Evolutionary conservation across 2,113 vertebrate genomes (phyloP).

Genomic region (Eleginops maclovinus): DNA sequence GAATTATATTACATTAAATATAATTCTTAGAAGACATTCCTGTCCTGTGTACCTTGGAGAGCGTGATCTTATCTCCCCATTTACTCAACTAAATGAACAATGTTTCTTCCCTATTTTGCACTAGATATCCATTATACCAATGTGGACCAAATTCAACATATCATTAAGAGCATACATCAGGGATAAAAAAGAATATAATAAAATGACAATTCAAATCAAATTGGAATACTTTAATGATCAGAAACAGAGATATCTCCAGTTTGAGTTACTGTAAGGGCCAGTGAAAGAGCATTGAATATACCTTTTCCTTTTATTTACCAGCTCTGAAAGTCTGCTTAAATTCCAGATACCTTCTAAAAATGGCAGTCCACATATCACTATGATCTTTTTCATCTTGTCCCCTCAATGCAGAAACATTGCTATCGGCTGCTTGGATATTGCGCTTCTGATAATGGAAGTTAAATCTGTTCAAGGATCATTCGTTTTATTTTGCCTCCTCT

Average conservation of each 20-base stretch:
- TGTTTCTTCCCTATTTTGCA: neutral
- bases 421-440: neutral
- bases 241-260: neutral
- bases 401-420: neutral
- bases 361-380: neutral
- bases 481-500: slow-evolving; percentile 4
- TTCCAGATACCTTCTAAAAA: neutral
- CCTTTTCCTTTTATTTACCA: neutral
- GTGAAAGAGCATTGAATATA: neutral
- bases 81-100: neutral
- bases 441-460: neutral
- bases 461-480: slow-evolving; percentile 30
- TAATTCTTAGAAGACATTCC: neutral
- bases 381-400: neutral
- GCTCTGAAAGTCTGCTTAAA: neutral
- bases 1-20: neutral
- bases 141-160: slow-evolving; percentile 1
- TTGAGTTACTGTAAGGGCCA: neutral
- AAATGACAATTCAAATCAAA: slow-evolving; percentile 1
- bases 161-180: slow-evolving; percentile 1
- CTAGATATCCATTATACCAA: neutral
- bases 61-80: neutral
- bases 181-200: slow-evolving; percentile 14
- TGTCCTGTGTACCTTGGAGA: neutral
- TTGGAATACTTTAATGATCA: neutral